Evolutionary conservation across 2,888 invertebrate species (phyloP), one percentile per base, ranked within the genome.

Genomic region (Amphipyra tragopoginis): DNA sequence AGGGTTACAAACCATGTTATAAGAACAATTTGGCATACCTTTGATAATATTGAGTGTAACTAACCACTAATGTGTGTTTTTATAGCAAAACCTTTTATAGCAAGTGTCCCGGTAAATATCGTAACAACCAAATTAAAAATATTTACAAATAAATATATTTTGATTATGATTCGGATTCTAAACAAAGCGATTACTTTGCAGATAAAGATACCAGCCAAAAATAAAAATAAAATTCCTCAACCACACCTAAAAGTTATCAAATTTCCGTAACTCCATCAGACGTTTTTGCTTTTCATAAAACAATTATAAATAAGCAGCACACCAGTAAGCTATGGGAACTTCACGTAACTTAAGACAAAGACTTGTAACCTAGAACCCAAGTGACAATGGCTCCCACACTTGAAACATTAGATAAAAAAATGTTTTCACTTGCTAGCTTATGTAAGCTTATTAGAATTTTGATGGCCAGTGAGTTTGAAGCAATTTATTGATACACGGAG

Each of bases 331-430:
- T 86, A 85, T 91, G 90, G 82, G 90, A 90, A 88, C 44, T 15
- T 43, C 49, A 39, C 72, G 79, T 69, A 72, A 68, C 68, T 14
- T 48, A 26, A 71, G 76, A 91, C 90, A 92, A 91, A 86, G 84
- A 52, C 49, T 36, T 60, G 62, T 88, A 91, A 92, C 93, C 93
- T 93, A 93, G 93, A 93, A 91, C 87, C 79, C 65, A 47, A 29
- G 38, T 54, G 47, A 82, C 82, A 81, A 84, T 84, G 42, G 82
- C 82, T 93, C 93, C 86, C 93, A 93, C 93, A 93, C 92, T 92
- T 92, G 92, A 87, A 79, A 81, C 48, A 44, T 82, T 84, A 87
- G 85, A 87, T 89, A 86, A 85, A 87, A 21, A 74, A 74, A 73
- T 82, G 83, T 90, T 90, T 89, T 90, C 88, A 88, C 89, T 90